Conservation (phyloP, 1,140 invertebrate species). For the Orchestia grillus region DNA sequence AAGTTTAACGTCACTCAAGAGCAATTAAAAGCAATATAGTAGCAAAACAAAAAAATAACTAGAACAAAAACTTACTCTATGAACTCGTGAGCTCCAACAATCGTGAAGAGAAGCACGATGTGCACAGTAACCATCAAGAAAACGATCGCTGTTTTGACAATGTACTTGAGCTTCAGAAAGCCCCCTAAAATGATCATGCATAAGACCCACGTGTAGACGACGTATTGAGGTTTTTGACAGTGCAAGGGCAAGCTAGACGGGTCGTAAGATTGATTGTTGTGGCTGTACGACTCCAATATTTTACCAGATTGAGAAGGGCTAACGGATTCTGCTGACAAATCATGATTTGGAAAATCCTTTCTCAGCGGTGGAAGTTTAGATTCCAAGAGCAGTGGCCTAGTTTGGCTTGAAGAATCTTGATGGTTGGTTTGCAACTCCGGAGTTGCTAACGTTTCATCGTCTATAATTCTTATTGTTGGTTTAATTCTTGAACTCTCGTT, state of each 20-base stretch:
- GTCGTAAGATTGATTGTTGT: neutral
- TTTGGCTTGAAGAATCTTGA: neutral
- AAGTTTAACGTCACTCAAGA: neutral
- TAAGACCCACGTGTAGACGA: slow-evolving; percentile 94
- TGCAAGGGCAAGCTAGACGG: slow-evolving; percentile 16
- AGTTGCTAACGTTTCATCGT: neutral
- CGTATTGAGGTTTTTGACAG: slow-evolving; percentile 81
- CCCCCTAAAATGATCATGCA: slow-evolving; percentile 90
- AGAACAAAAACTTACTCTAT: neutral
- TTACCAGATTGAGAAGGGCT: neutral
- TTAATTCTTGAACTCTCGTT: neutral
- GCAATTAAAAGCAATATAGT: neutral
- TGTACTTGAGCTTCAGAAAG: slow-evolving; percentile 91
- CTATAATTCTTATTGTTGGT: neutral
- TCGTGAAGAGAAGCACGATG: slow-evolving; percentile 78
- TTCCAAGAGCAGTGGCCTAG: neutral
- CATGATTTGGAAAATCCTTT: neutral
- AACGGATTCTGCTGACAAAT: neutral
- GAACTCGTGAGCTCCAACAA: neutral
- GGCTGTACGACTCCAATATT: neutral
- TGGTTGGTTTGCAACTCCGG: neutral
- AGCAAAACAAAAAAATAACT: neutral
- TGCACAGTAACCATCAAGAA: slow-evolving; percentile 82
- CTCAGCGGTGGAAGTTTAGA: neutral
- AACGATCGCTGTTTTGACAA: slow-evolving; percentile 88